These are phyloP conservation scores for Cossypha caffra DNA, from an alignment of 2,797 vertebrate species.

Conservation along the genomic window DNA sequence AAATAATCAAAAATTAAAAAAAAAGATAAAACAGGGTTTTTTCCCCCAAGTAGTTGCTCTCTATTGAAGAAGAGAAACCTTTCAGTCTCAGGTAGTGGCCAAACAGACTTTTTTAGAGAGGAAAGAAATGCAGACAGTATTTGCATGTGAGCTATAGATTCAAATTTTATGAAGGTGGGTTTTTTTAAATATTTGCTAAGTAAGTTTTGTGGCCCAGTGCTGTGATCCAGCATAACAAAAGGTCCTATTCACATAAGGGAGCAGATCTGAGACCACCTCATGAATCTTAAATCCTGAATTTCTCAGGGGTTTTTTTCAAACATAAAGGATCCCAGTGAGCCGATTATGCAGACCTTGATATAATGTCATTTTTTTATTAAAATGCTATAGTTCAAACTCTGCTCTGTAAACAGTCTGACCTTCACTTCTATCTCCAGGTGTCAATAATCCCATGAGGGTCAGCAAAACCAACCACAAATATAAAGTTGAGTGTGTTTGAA, in stretches of 20 bases:
- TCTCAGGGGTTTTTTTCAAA: neutral
- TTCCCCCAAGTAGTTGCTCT: neutral
- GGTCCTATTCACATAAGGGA: neutral
- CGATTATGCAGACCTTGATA: neutral
- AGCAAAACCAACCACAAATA: neutral
- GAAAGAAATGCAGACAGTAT: neutral
- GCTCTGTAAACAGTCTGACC: neutral
- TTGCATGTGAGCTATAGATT: neutral
- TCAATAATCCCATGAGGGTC: neutral
- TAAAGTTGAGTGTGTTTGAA: neutral
- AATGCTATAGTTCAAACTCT: neutral
- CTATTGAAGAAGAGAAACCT: neutral
- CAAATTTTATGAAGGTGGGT: neutral
- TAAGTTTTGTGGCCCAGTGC: neutral
- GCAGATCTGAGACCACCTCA: neutral
- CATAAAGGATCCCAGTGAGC: neutral
- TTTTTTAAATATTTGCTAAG: neutral
- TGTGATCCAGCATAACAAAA: neutral
- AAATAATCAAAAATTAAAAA: neutral
- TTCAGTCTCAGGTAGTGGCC: neutral
- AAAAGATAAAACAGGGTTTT: neutral
- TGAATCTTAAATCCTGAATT: conserved; percentile 1
- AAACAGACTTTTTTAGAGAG: neutral
- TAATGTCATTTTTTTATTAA: neutral
- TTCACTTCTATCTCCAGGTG: neutral